Evolutionary conservation across 2,888 invertebrate genomes (phyloP).

Genomic region (Carpatolechia fugitivella): DNA sequence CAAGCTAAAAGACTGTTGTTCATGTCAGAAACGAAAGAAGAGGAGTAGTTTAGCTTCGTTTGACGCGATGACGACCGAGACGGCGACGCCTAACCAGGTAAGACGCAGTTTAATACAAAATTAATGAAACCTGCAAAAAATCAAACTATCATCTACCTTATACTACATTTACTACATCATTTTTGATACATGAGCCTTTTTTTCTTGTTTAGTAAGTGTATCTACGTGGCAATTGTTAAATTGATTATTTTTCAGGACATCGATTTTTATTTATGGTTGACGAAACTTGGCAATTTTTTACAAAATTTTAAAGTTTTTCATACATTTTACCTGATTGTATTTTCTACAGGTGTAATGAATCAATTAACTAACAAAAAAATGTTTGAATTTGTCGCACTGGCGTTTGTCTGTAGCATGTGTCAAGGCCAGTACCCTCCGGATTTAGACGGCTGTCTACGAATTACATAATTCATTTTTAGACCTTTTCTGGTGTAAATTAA

Average conservation of each 20-base stretch:
- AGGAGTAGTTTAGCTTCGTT: constrained; percentile 59
- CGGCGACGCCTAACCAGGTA: constrained; percentile 76
- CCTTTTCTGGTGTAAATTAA: not conserved
- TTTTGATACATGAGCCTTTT: too few relatives aligned
- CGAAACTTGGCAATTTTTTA: too few relatives aligned
- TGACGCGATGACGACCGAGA: constrained; percentile 73
- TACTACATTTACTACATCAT: too few relatives aligned
- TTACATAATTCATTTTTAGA: constrained; percentile 18
- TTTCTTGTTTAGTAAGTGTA: too few relatives aligned
- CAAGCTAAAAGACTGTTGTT: constrained; percentile 59
- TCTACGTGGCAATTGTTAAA: too few relatives aligned
- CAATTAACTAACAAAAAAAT: not conserved
- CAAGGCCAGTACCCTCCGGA: constrained; percentile 50
- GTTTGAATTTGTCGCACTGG: constrained; percentile 44
- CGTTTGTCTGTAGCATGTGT: constrained; percentile 35
- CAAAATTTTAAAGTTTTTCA: not conserved
- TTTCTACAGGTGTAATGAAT: not conserved
- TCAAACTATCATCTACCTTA: too few relatives aligned
- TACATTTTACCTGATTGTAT: not conserved
- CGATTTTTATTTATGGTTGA: too few relatives aligned
- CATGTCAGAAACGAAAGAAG: constrained; percentile 66
- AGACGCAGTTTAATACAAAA: constrained; percentile 15
- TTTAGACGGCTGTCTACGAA: constrained; percentile 30
- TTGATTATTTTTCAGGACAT: too few relatives aligned
- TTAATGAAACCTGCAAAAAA: too few relatives aligned